Conservation (phyloP, 2,797 vertebrate species). For the Petrocephalus schoutedeni region DNA sequence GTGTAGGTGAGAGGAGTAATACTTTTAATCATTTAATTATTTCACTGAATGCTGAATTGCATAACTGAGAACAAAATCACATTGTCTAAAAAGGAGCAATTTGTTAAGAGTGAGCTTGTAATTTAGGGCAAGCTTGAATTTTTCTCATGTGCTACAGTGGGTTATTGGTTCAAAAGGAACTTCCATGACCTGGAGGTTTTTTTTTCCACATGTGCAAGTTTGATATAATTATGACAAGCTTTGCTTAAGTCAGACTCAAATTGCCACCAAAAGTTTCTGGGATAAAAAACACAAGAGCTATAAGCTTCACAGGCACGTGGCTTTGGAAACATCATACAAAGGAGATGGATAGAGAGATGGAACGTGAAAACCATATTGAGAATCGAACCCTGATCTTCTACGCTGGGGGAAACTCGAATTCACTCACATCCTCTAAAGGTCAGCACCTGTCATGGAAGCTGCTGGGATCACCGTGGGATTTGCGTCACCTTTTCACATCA, state of each 20-base stretch:
- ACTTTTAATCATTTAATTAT: not conserved
- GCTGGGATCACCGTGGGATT: not conserved
- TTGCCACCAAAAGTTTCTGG: not conserved
- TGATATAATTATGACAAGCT: not conserved
- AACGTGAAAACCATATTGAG: not conserved
- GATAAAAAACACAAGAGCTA: not conserved
- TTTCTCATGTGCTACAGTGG: not conserved
- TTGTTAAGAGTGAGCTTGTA: not conserved
- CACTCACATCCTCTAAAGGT: not conserved
- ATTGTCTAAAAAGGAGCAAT: not conserved
- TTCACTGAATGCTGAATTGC: not conserved
- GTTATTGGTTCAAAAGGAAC: not conserved
- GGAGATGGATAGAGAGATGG: not conserved
- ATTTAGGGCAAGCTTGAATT: not conserved
- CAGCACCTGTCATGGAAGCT: not conserved
- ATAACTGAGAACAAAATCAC: not conserved
- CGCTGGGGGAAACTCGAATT: not conserved
- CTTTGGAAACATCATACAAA: not conserved
- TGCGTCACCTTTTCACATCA: not conserved
- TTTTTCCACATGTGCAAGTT: not conserved
- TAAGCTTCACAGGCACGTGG: not conserved
- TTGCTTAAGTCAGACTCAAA: not conserved
- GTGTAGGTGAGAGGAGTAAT: not conserved
- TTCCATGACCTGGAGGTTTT: not conserved
- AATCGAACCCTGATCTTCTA: not conserved